Percentiles rank a stretch among this genome's conserved stretches.
phyloP scores from a whole-genome alignment of 2,888 invertebrate species.

The Nemapogon koenigi region DNA sequence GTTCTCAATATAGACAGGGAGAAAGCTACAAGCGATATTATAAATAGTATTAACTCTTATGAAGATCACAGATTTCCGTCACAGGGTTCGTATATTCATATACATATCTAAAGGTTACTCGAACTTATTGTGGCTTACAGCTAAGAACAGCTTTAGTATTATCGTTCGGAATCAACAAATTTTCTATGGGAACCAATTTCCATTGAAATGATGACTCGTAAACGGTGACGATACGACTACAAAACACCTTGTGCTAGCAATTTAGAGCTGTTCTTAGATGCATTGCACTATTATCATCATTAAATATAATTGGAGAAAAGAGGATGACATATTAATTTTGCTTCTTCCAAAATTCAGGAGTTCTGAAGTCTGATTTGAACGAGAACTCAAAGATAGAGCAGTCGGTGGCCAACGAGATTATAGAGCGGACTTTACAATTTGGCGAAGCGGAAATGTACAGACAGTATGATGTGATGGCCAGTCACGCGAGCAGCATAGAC shows the following conservation, averaged over 20 bases:
- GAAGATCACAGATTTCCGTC: conserved; percentile 48
- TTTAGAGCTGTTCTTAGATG: no score
- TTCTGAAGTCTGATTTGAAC: conserved; percentile 28
- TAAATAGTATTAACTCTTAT: conserved; percentile 42
- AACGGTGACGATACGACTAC: no score
- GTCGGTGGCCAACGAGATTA: conserved; percentile 39
- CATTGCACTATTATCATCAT: no score
- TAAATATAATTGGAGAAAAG: no score
- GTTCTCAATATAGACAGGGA: conserved; percentile 23
- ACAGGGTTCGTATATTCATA: conserved; percentile 30
- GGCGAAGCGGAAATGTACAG: conserved; percentile 37
- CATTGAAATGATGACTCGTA: no score
- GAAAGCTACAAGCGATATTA: conserved; percentile 39
- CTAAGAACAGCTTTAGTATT: no score
- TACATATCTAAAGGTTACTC: not conserved
- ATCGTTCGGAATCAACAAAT: no score
- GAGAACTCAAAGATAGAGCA: conserved; percentile 42
- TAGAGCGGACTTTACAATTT: conserved; percentile 35
- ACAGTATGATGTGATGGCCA: conserved; percentile 34
- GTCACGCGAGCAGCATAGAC: conserved; percentile 42
- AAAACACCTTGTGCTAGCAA: no score
- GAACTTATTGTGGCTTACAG: no score
- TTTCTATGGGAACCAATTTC: no score
- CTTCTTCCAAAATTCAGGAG: conserved; percentile 24
- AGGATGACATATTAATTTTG: conserved; percentile 2